These are phyloP conservation scores for Synergus japonicus DNA, from an alignment of 2,888 invertebrate genomes.

Conservation along the genomic window DNA sequence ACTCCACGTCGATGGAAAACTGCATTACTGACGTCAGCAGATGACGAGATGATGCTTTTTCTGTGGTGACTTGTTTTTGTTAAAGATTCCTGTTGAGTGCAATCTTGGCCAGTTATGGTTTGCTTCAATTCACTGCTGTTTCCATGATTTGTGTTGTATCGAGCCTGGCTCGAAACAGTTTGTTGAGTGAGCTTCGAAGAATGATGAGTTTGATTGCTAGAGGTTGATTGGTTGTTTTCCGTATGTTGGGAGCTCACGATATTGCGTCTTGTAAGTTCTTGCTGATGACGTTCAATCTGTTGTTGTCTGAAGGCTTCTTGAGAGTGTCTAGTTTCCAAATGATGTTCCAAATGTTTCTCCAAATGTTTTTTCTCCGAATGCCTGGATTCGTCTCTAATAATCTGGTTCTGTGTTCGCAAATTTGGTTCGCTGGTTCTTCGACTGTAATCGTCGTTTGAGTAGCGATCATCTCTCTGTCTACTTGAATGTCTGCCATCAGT, in stretches of 20 bases:
- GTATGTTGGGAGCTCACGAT: slow-evolving; percentile 67
- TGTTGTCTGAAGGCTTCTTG: background rate
- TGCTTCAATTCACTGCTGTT: slow-evolving; percentile 80
- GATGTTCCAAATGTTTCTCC: slow-evolving; percentile 35
- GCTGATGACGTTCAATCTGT: slow-evolving; percentile 49
- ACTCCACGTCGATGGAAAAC: slow-evolving; percentile 88
- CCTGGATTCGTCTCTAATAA: background rate
- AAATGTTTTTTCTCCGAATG: background rate
- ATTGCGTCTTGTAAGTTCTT: slow-evolving; percentile 64
- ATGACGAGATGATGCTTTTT: slow-evolving; percentile 85
- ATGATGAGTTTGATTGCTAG: slow-evolving; percentile 58
- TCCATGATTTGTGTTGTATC: slow-evolving; percentile 72
- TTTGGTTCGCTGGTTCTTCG: background rate
- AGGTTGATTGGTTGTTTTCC: slow-evolving; percentile 59
- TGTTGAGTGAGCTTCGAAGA: slow-evolving; percentile 70
- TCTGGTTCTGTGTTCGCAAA: slow-evolving; percentile 9
- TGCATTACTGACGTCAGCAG: slow-evolving; percentile 86
- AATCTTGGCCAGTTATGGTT: slow-evolving; percentile 75
- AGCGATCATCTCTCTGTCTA: slow-evolving; percentile 37
- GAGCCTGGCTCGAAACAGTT: slow-evolving; percentile 77
- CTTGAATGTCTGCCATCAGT: slow-evolving; percentile 5
- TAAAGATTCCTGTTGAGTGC: slow-evolving; percentile 56
- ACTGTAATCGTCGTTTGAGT: slow-evolving; percentile 12
- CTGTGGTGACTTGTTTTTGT: slow-evolving; percentile 81
- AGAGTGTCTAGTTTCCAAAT: background rate